These are phyloP conservation scores for Premnoplex brunnescens DNA, from an alignment of 2,797 vertebrate genomes.

Conservation along the genomic window DNA sequence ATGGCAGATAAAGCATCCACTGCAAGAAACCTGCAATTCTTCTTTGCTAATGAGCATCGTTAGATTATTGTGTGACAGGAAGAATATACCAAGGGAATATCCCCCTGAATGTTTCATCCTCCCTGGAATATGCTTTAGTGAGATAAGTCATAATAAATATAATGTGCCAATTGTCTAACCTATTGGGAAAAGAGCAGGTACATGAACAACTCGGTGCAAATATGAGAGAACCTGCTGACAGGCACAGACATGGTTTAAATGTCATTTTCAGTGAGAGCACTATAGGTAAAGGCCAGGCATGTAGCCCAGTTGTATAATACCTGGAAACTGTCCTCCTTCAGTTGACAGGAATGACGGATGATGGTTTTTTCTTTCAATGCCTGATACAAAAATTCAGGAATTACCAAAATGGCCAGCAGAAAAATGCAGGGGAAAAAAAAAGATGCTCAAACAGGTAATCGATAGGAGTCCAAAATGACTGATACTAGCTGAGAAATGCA, in stretches of 20 bases:
- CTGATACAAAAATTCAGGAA: slow-evolving; percentile 53
- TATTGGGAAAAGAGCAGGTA: slow-evolving; percentile 22
- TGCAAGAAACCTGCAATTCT: slow-evolving; percentile 21
- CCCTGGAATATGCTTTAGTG: neutral
- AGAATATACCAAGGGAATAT: neutral
- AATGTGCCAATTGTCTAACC: neutral
- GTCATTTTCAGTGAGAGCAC: neutral
- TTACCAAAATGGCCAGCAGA: slow-evolving; percentile 37
- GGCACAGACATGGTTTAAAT: neutral
- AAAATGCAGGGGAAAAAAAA: neutral
- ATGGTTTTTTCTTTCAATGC: slow-evolving; percentile 47
- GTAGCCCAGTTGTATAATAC: neutral
- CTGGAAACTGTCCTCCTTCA: slow-evolving; percentile 20
- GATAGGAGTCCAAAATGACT: slow-evolving; percentile 2
- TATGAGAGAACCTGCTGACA: neutral
- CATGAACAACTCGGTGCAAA: neutral
- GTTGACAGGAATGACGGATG: slow-evolving; percentile 34
- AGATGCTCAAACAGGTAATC: neutral
- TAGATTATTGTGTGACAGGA: slow-evolving; percentile 24
- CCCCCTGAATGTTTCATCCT: neutral
- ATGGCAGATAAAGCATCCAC: neutral
- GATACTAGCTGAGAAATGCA: neutral
- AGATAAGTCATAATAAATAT: slow-evolving; percentile 46
- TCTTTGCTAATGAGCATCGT: slow-evolving; percentile 10
- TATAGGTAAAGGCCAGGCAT: neutral